Evolutionary conservation across 2,797 vertebrate species (phyloP).

Genomic region (Setipinna tenuifilis): DNA sequence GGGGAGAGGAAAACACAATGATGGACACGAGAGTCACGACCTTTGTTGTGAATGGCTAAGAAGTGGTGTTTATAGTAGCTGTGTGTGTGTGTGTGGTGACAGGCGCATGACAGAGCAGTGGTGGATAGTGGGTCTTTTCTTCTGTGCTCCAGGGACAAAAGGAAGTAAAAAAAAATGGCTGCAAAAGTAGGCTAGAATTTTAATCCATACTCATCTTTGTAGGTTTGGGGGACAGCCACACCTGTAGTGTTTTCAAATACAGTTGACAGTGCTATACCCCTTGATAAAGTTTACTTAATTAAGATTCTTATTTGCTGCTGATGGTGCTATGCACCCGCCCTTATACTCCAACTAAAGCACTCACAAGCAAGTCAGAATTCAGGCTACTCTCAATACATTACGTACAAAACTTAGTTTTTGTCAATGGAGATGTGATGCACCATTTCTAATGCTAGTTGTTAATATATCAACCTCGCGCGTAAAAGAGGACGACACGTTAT

Average conservation of each 20-base stretch:
- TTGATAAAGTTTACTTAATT: neutral
- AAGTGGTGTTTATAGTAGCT: neutral
- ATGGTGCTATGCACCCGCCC: too few species aligned
- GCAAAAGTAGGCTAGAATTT: neutral
- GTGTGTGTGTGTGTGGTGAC: too few species aligned
- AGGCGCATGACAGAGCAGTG: neutral
- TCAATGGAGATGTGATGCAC: too few species aligned
- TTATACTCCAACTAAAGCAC: too few species aligned
- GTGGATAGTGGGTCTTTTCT: neutral
- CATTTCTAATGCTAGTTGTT: neutral
- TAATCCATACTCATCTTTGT: neutral
- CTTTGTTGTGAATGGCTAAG: neutral
- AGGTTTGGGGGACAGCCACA: neutral
- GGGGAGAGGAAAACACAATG: conserved; percentile 30
- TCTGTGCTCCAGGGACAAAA: neutral
- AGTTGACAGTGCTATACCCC: neutral
- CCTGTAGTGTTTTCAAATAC: neutral
- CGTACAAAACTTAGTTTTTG: too few species aligned
- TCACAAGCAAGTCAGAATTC: too few species aligned
- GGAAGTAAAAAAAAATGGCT: neutral
- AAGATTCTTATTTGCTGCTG: too few species aligned
- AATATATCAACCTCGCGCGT: neutral
- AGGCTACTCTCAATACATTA: too few species aligned
- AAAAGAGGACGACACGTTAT: neutral
- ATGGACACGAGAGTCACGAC: neutral